Conservation (phyloP, 1,140 invertebrate species). For the Musca domestica region DNA sequence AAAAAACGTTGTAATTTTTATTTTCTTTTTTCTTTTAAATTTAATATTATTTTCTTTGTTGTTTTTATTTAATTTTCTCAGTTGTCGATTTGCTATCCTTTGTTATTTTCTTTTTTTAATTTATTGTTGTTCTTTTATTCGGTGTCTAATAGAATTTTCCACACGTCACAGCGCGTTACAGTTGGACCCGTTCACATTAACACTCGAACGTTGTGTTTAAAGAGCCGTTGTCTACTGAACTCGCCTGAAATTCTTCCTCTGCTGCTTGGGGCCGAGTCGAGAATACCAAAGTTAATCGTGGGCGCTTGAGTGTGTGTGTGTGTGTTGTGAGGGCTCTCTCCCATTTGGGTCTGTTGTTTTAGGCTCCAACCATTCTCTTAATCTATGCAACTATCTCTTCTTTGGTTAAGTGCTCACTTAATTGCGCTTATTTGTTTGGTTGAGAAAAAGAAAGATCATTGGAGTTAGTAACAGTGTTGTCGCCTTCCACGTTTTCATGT, state of each 20-base stretch:
- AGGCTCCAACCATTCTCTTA: neutral
- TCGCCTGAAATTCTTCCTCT: neutral
- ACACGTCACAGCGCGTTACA: neutral
- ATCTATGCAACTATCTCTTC: too few relatives aligned
- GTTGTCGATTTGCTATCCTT: neutral
- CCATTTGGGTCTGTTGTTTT: neutral
- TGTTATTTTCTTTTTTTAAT: neutral
- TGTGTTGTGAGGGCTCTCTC: neutral
- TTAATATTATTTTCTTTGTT: too few relatives aligned
- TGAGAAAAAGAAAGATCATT: too few relatives aligned
- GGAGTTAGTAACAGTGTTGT: too few relatives aligned
- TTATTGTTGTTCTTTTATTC: neutral
- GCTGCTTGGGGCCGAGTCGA: neutral
- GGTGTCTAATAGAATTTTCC: conserved; percentile 8
- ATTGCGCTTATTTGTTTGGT: neutral
- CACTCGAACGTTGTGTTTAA: conserved; percentile 14
- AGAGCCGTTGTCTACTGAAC: conserved; percentile 12
- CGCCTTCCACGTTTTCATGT: too few relatives aligned
- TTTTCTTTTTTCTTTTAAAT: too few relatives aligned
- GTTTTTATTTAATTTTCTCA: neutral
- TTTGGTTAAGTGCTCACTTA: neutral
- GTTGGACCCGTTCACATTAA: conserved; percentile 1
- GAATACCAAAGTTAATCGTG: too few relatives aligned
- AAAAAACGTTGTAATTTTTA: too few relatives aligned
- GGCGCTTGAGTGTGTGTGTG: too few relatives aligned